Base-by-base conservation (phyloP, 2,888 invertebrate genomes). In the Oligia fasciuncula region DNA sequence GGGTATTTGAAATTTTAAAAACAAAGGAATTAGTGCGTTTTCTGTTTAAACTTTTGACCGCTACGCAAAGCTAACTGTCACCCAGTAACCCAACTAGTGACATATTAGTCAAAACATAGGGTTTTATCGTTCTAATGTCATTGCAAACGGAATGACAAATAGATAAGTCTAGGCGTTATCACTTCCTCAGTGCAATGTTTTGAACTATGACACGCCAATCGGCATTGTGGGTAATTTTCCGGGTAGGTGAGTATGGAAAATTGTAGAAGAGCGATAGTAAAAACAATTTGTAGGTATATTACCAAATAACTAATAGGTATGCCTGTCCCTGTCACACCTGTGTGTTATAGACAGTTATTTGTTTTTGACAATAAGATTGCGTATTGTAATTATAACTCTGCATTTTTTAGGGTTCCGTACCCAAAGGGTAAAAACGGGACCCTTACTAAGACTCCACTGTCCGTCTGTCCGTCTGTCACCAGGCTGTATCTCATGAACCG, bases 111-210 rank as follows among this genome's bases (percentile, higher is more conserved):
- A 66, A 84, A 82, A 73, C 85, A 80, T 80, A 29, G 9, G 13
- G 29, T 69, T 69, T 72, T 76, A 81, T 85, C 62, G 17, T 49
- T 51, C 0, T 46, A 62, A 76, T 85, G 81, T 67, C 85, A 83
- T 81, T 83, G 85, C 46, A 65, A 85, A 80, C 54, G 43, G 5
- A 72, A 77, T 43, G 71, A 68, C 72, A 72, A 80, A 69, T 43
- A 76, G 72, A 81, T 85, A 85, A 85, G 40, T 66, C 46, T 66
- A 43, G 5, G 57, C 49, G 17, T 76, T 80, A 72, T 85, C 81
- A 29, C 17, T 65, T 76, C 13, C 35, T 54, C 68, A 23, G 71
- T 63, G 67, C 72, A 80, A 49, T 65, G 29, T 66, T 79, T 66
- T 85, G 83, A 81, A 76, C 81, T 81, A 76, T 81, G 81, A 76